Conservation (phyloP, 2,888 invertebrate species). For the Cephus sareptanus region DNA sequence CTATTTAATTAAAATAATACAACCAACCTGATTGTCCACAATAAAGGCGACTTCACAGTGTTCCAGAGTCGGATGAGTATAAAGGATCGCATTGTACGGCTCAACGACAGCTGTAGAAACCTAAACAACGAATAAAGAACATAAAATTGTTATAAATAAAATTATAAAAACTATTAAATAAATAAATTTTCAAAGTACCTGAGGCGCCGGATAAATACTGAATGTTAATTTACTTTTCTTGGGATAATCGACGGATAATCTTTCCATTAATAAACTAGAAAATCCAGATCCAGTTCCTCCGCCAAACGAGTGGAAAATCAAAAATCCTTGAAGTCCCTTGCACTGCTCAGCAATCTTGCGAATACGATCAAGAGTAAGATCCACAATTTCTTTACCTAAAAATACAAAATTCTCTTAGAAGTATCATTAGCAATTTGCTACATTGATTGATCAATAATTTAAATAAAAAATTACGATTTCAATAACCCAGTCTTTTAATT, state of each 20-base stretch:
- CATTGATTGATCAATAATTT: background rate
- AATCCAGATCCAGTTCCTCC: slow-evolving; percentile 93
- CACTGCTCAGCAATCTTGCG: slow-evolving; percentile 88
- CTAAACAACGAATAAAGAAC: slow-evolving; percentile 46
- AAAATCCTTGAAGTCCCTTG: slow-evolving; percentile 87
- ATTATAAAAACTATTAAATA: background rate
- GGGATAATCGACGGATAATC: slow-evolving; percentile 91
- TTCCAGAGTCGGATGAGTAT: slow-evolving; percentile 60
- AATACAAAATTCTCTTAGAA: background rate
- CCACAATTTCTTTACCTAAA: slow-evolving; percentile 86
- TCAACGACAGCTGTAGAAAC: slow-evolving; percentile 62
- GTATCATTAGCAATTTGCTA: background rate
- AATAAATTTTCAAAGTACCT: slow-evolving; percentile 68
- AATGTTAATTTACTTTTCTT: slow-evolving; percentile 94
- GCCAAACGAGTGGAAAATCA: slow-evolving; percentile 93
- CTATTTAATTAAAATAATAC: background rate
- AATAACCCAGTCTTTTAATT: slow-evolving; percentile 37
- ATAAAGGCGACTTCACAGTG: slow-evolving; percentile 61
- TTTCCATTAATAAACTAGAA: slow-evolving; percentile 91
- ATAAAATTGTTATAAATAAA: background rate
- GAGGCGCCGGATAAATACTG: slow-evolving; percentile 94
- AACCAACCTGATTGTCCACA: slow-evolving; percentile 56
- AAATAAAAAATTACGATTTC: background rate
- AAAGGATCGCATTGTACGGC: slow-evolving; percentile 60
- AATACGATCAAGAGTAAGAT: slow-evolving; percentile 83